phyloP scores from a whole-genome alignment of 2,113 vertebrate species.

The Vireo altiloquus region DNA sequence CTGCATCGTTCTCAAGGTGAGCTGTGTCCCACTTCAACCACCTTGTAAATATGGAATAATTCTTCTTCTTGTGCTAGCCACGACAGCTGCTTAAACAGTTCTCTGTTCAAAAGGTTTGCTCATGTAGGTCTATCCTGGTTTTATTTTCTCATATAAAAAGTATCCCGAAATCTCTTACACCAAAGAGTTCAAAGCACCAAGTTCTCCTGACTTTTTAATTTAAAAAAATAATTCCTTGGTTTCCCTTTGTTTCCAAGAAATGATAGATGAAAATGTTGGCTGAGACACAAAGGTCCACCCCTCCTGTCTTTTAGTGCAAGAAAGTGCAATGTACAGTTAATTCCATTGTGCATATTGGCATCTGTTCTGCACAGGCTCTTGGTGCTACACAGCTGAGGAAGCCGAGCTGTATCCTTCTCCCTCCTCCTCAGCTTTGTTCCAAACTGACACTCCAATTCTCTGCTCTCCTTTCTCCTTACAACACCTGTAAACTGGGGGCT shows the following conservation, averaged over 20 bases:
- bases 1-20: constrained; percentile 92
- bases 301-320: neutral
- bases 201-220: neutral
- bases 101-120: neutral
- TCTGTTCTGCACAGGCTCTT: neutral
- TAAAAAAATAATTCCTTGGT: neutral
- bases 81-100: neutral
- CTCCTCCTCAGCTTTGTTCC: neutral
- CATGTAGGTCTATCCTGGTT: neutral
- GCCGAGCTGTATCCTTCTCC: neutral
- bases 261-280: neutral
- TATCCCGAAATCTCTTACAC: neutral
- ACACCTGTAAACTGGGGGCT: neutral
- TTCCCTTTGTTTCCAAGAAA: neutral
- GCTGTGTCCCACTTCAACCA: neutral
- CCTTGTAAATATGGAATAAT: neutral
- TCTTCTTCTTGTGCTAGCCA: neutral
- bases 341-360: neutral
- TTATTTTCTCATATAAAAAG: neutral
- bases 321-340: neutral
- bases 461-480: neutral
- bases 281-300: neutral
- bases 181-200: neutral
- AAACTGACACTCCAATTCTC: neutral
- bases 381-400: neutral